phyloP scores from a whole-genome alignment of 2,113 vertebrate genomes.

The Equus quagga region DNA sequence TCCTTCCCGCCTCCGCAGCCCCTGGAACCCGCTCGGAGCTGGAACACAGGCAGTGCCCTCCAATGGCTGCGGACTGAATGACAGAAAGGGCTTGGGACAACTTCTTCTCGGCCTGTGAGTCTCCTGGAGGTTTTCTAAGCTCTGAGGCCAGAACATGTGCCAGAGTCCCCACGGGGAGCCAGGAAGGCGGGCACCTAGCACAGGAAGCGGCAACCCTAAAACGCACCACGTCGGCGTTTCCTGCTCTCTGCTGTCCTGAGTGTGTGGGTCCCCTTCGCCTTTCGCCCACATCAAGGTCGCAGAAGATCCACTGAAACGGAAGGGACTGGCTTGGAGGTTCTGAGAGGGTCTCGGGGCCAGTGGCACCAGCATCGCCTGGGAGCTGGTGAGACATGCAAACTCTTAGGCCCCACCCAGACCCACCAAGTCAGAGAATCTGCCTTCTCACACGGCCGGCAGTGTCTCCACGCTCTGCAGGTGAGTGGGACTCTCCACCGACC shows the following conservation, averaged over 20 bases:
- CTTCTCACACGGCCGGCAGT: rapidly evolving
- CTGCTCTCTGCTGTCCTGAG: rapidly evolving
- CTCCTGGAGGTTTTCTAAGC: rapidly evolving
- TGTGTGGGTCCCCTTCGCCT: rapidly evolving
- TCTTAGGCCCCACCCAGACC: background rate
- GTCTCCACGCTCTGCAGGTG: rapidly evolving
- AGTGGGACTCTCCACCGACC: rapidly evolving
- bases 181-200: rapidly evolving
- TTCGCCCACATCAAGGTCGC: no score
- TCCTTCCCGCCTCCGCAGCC: background rate
- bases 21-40: background rate
- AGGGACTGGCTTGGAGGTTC: no score
- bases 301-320: rapidly evolving
- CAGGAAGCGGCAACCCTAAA: no score
- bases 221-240: rapidly evolving
- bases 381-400: background rate
- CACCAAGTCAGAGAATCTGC: background rate
- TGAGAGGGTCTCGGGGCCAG: no score
- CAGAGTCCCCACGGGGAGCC: rapidly evolving
- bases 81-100: rapidly evolving
- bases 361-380: background rate
- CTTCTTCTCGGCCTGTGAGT: no score
- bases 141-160: background rate
- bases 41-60: rapidly evolving
- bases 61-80: rapidly evolving